These are phyloP conservation scores for Seriola dumerili DNA, from an alignment of 2,113 vertebrate genomes.

Conservation along the genomic window DNA sequence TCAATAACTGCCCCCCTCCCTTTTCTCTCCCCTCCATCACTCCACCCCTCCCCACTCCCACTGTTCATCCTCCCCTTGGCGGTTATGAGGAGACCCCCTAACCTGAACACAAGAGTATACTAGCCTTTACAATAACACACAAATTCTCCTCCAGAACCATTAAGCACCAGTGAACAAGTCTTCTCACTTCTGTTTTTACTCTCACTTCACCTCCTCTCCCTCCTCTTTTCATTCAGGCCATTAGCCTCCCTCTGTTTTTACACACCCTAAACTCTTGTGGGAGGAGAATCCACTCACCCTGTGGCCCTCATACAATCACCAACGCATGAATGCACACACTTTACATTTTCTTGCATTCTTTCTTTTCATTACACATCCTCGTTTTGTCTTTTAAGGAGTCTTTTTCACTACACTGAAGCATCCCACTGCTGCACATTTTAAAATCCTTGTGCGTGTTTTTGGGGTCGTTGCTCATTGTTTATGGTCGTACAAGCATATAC, in stretches of 20 bases:
- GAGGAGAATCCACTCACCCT: slow-evolving; percentile 36
- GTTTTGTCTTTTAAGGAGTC: neutral
- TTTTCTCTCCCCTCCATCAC: slow-evolving; percentile 13
- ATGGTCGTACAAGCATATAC: slow-evolving; percentile 28
- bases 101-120: slow-evolving; percentile 14
- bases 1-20: slow-evolving; percentile 31
- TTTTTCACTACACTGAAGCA: slow-evolving; percentile 10
- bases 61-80: slow-evolving; percentile 18
- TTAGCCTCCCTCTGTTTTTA: slow-evolving; percentile 75
- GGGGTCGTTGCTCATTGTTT: slow-evolving; percentile 33
- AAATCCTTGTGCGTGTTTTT: neutral
- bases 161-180: slow-evolving; percentile 45
- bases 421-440: slow-evolving; percentile 19
- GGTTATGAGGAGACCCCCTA: slow-evolving; percentile 50
- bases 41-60: neutral
- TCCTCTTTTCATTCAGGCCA: slow-evolving; percentile 48
- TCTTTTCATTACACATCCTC: slow-evolving; percentile 18
- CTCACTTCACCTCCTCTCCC: slow-evolving; percentile 32
- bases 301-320: slow-evolving; percentile 13
- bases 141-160: slow-evolving; percentile 45
- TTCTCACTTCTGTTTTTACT: slow-evolving; percentile 40
- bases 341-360: slow-evolving; percentile 45
- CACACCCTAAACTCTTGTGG: slow-evolving; percentile 59
- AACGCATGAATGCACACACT: slow-evolving; percentile 52
- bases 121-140: slow-evolving; percentile 61